Conservation (phyloP, 2,888 invertebrate species). For the Corbicula japonica region DNA sequence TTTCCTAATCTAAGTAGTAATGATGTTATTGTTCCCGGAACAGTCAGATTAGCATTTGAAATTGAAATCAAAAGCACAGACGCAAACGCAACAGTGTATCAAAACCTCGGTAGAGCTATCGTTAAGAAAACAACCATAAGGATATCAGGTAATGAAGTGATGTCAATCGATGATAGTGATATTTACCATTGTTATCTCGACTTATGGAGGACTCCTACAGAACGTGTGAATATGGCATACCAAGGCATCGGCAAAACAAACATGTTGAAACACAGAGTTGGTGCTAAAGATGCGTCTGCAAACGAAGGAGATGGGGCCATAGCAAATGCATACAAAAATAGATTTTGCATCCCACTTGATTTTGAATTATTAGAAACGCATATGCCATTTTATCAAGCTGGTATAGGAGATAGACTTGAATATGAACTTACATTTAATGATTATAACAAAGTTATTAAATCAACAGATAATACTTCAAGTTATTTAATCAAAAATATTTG, state of each 20-base stretch:
- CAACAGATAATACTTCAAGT: constrained; percentile 34
- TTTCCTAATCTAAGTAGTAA: constrained; percentile 62
- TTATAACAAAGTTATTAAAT: constrained; percentile 24
- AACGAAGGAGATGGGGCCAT: constrained; percentile 52
- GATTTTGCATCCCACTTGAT: constrained; percentile 60
- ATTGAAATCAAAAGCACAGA: constrained; percentile 47
- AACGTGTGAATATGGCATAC: constrained; percentile 49
- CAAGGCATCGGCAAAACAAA: constrained; percentile 59
- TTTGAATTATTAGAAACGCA: constrained; percentile 50
- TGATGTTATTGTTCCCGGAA: constrained; percentile 61
- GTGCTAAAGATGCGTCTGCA: constrained; percentile 38
- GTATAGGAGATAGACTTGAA: no score
- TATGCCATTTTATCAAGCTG: constrained; percentile 60
- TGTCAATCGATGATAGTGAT: constrained; percentile 59
- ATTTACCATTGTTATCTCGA: constrained; percentile 54
- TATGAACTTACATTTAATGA: constrained; percentile 49
- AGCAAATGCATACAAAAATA: constrained; percentile 53
- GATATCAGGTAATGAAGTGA: constrained; percentile 61
- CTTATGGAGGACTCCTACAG: constrained; percentile 37
- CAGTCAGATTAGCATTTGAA: constrained; percentile 55
- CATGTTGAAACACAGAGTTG: constrained; percentile 53
- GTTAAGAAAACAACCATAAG: constrained; percentile 59
- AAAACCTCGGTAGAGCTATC: constrained; percentile 61
- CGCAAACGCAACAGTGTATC: constrained; percentile 50
- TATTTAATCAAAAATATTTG: constrained; percentile 60